phyloP scores from a whole-genome alignment of 1,140 invertebrate genomes.

The Drosophila navojoa region DNA sequence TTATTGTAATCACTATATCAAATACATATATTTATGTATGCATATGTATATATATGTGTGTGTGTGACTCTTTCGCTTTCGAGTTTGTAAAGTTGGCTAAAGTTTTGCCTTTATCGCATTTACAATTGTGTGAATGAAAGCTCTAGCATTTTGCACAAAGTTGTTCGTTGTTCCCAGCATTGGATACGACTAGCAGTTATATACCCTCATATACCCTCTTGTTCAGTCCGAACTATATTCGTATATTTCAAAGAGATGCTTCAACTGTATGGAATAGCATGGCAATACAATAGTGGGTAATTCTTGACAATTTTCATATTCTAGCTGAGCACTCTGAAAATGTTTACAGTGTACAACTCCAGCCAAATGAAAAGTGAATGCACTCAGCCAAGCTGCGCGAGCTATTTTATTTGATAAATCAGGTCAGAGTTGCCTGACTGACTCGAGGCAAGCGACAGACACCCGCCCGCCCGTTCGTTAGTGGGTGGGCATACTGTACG shows the following conservation, averaged over 20 bases:
- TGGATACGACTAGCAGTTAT: too few species aligned
- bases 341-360: constrained; percentile 45
- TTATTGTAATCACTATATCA: constrained; percentile 62
- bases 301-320: neutral
- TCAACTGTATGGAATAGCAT: neutral
- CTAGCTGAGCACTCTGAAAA: neutral
- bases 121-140: constrained; percentile 22
- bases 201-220: too few species aligned
- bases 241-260: neutral
- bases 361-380: constrained; percentile 72
- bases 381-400: constrained; percentile 61
- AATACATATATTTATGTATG: constrained; percentile 26
- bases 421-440: constrained; percentile 75
- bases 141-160: too few species aligned
- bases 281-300: neutral
- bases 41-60: constrained; percentile 18
- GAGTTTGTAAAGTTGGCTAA: constrained; percentile 55
- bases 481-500: neutral
- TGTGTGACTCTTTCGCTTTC: constrained; percentile 1
- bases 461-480: neutral
- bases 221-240: neutral
- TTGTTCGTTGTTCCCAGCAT: constrained; percentile 6
- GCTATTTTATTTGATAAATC: constrained; percentile 79
- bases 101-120: constrained; percentile 38
- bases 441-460: constrained; percentile 31